A percentile compares a stretch with the other conserved stretches of the same genome.
Conservation (phyloP, 2,797 vertebrate genomes). For the Paramormyrops hopkinsi region DNA sequence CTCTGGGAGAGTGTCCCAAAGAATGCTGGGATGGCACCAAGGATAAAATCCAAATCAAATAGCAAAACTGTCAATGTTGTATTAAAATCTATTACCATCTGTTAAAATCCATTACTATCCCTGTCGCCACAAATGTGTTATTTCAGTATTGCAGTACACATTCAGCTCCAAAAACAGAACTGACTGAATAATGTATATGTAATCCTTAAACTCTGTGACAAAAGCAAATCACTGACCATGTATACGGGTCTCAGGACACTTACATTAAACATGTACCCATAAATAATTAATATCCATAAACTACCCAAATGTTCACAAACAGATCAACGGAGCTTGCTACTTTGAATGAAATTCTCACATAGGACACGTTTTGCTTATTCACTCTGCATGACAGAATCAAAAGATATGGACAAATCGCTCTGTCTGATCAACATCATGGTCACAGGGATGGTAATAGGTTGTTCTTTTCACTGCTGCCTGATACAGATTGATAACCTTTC, state of each 20-base stretch:
- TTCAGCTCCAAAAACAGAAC: neutral
- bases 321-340: neutral
- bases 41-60: neutral
- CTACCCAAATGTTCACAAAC: neutral
- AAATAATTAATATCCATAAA: neutral
- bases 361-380: neutral
- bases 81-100: neutral
- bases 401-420: neutral
- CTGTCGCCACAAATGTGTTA: neutral
- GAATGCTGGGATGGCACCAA: neutral
- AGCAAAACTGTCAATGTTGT: neutral
- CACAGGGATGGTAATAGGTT: neutral
- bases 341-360: neutral
- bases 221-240: neutral
- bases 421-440: neutral
- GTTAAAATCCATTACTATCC: neutral
- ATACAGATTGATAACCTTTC: conserved; percentile 9
- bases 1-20: neutral
- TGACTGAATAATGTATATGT: neutral
- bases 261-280: neutral
- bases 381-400: neutral
- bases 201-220: neutral
- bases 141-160: neutral
- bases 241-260: neutral
- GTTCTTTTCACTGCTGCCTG: neutral